These are phyloP conservation scores for Danaus chrysippus DNA, from an alignment of 2,888 invertebrate species.

Conservation along the genomic window DNA sequence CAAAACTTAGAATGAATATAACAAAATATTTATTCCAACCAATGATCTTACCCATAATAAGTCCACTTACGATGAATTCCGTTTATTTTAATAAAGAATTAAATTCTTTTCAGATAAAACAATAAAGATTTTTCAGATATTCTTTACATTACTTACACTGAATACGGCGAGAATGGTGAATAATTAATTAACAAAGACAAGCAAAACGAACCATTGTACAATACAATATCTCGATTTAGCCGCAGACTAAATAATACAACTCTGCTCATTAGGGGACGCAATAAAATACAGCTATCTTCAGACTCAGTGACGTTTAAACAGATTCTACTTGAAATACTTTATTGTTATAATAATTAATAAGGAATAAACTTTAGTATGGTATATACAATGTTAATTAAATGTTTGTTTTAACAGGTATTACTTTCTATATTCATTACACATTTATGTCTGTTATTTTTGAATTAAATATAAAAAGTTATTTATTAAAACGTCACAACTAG, in stretches of 20 bases:
- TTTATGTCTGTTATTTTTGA: no score
- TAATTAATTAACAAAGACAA: constrained; percentile 17
- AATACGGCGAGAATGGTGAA: constrained; percentile 7
- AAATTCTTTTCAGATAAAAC: constrained; percentile 5
- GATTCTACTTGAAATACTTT: constrained; percentile 1
- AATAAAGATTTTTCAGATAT: constrained; percentile 24
- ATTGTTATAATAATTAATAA: constrained; percentile 1
- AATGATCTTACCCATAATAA: not conserved
- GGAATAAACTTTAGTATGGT: not conserved
- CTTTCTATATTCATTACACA: no score
- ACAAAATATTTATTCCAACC: no score
- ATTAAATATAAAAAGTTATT: no score
- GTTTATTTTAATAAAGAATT: not conserved
- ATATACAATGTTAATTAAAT: not conserved
- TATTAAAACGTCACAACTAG: no score
- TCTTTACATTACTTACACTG: constrained; percentile 4
- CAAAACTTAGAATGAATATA: no score
- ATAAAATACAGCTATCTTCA: constrained; percentile 19
- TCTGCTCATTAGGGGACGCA: constrained; percentile 24
- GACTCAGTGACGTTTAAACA: not conserved
- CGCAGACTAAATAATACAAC: constrained; percentile 23
- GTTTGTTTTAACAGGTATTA: no score
- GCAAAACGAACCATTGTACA: constrained; percentile 22
- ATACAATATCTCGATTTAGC: constrained; percentile 20
- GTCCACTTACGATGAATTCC: not conserved